phyloP scores from a whole-genome alignment of 2,797 vertebrate species.

The Tokudaia muenninki region DNA sequence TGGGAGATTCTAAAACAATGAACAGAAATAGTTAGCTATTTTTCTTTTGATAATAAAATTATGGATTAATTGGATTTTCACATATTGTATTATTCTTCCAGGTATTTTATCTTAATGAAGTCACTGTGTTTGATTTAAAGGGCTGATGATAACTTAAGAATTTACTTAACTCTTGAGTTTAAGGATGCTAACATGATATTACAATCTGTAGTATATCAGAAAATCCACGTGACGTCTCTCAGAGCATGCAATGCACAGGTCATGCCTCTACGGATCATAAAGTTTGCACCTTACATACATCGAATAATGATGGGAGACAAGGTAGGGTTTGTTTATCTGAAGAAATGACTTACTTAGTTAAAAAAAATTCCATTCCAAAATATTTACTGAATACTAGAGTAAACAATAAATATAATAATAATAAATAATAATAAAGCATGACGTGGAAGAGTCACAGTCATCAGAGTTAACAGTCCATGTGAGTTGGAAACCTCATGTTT shows the following conservation, averaged over 20 bases:
- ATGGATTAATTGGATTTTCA: conserved; percentile 39
- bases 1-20: conserved; percentile 27
- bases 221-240: conserved; percentile 4
- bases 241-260: background rate
- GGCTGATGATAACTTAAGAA: conserved; percentile 24
- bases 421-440: conserved; percentile 10
- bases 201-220: background rate
- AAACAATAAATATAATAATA: background rate
- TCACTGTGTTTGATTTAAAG: conserved; percentile 60
- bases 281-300: background rate
- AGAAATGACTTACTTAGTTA: conserved; percentile 7
- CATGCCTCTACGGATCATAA: background rate
- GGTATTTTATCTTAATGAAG: conserved; percentile 27
- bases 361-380: conserved; percentile 55
- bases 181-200: conserved; percentile 25
- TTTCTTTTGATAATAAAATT: conserved; percentile 18
- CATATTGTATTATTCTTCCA: conserved; percentile 16
- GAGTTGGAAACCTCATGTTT: background rate
- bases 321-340: conserved; percentile 20
- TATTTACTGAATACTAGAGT: conserved; percentile 15
- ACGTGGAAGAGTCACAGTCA: background rate
- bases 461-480: background rate
- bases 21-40: conserved; percentile 17
- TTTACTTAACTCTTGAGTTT: conserved; percentile 35
- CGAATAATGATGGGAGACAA: conserved; percentile 41